A percentile compares a stretch with the other conserved stretches of the same genome.
Evolutionary conservation across 2,888 invertebrate species (phyloP).

Genomic region (Vesta saturnalis): DNA sequence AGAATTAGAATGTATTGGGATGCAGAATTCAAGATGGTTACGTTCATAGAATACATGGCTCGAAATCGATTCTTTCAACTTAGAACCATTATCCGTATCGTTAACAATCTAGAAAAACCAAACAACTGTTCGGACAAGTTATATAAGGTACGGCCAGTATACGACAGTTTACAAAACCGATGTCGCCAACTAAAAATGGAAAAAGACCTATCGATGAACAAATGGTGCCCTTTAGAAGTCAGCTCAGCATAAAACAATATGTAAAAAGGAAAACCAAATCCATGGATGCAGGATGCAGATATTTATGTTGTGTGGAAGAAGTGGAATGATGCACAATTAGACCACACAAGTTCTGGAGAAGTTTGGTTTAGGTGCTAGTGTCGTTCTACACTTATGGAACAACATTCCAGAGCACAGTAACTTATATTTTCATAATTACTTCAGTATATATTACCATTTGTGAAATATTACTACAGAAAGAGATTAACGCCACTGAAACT

Average conservation of each 20-base stretch:
- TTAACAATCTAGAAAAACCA: no score
- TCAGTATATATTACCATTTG: neutral
- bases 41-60: neutral
- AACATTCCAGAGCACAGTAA: neutral
- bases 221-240: neutral
- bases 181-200: neutral
- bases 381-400: neutral
- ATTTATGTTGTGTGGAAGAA: neutral
- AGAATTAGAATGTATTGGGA: conserved; percentile 13
- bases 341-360: neutral
- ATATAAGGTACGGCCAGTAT: no score
- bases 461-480: conserved; percentile 5
- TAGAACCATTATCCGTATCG: neutral
- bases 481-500: neutral
- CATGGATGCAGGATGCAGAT: no score
- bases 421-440: neutral
- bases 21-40: neutral
- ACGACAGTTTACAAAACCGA: neutral
- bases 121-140: no score
- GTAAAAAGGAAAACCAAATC: conserved; percentile 5
- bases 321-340: neutral
- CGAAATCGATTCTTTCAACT: conserved; percentile 2
- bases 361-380: neutral
- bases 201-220: neutral
- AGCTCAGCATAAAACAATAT: conserved; percentile 3